Base-by-base conservation (phyloP, 2,888 invertebrate genomes). In the Dasysyrphus tricinctus region DNA sequence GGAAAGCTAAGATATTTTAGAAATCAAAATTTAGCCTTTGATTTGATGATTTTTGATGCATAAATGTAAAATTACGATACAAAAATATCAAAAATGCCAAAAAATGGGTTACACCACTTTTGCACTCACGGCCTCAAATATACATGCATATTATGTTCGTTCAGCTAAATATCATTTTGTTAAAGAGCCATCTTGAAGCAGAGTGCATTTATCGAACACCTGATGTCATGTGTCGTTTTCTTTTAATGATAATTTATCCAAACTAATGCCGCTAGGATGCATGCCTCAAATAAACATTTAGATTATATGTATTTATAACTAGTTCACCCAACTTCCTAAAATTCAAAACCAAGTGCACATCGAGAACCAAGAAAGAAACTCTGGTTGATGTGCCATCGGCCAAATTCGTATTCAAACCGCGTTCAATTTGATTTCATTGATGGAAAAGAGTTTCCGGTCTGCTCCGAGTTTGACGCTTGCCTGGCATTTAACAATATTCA, bases 361-460 rank as follows among this genome's bases (percentile, higher is more conserved):
- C 16, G 37, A 16, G 19, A 51, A 63, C 39, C 16, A 29, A 16
- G 19, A 51, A 29, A 16, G 19, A 44, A 49, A 54, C 19, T 29
- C 14, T 34, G 24, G 24, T 29, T 47, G 54, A 67, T 67, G 65
- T 19, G 69, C 77, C 72, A 57, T 9, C 49, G 81, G 56, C 61
- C 8, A 37, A 69, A 77, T 84, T 61, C 16, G 9, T 69, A 77
- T 69, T 85, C 80, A 85, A 76, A 80, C 57, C 67, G 54, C 80
- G 59, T 80, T 80, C 61, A 80, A 77, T 77, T 73, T 61, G 81
- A 73, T 77, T 82, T 49, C 59, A 75, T 70, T 47, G 39, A 57
- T 56, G 16, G 69, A 9, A 44, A 32, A 29, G 39, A 59, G 59
- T 59, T 24, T 59, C 19, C 59, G 39, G 39, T 61, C 14, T 61